phyloP scores from a whole-genome alignment of 2,797 vertebrate species.

The Heliangelus exortis region DNA sequence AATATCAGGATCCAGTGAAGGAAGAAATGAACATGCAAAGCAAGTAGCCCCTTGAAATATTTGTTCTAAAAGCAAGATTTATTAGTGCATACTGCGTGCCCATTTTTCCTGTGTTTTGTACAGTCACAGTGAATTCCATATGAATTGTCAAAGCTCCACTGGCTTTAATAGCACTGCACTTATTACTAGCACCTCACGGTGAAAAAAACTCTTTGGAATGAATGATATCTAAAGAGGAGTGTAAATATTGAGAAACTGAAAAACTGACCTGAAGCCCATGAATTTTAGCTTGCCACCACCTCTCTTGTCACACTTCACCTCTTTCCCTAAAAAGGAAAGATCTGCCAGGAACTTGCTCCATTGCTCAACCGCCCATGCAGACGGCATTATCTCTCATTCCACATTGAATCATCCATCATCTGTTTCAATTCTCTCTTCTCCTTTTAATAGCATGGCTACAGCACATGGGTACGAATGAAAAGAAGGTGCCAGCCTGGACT shows the following conservation, averaged over 20 bases:
- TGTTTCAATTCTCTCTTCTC: background rate
- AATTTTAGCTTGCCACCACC: background rate
- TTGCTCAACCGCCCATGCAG: background rate
- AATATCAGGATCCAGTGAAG: conserved; percentile 37
- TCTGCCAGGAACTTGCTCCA: background rate
- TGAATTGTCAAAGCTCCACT: background rate
- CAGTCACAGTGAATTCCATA: background rate
- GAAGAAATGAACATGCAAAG: conserved; percentile 47
- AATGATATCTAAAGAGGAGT: background rate
- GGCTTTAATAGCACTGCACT: background rate
- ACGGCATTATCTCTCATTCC: background rate
- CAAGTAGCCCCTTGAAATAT: conserved; percentile 38
- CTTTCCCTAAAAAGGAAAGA: background rate
- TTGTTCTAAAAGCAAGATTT: conserved; percentile 3
- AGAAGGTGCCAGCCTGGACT: background rate
- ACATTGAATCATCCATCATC: background rate
- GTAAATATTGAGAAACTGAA: background rate
- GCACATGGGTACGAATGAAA: background rate
- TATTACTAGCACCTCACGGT: background rate
- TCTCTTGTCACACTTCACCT: background rate
- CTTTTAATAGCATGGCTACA: background rate
- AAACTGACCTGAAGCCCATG: background rate
- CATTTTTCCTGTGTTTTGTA: conserved; percentile 6
- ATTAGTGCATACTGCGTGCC: background rate
- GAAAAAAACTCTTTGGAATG: background rate